Evolutionary conservation across 2,797 vertebrate species (phyloP).

Genomic region (Nannoperca australis): DNA sequence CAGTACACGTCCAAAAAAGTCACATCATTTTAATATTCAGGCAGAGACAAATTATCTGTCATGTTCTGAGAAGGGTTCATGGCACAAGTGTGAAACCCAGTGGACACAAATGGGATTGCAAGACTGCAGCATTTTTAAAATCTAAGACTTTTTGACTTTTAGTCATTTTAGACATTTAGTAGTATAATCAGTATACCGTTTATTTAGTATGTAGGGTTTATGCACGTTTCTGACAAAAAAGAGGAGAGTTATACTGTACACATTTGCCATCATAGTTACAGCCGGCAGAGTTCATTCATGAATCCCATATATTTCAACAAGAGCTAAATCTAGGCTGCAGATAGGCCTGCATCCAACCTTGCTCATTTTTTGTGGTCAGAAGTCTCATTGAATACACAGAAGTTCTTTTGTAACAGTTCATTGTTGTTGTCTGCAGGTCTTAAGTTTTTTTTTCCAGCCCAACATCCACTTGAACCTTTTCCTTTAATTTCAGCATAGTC

Average conservation of each 20-base stretch:
- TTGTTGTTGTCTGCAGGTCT: constrained; percentile 20
- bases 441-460: constrained; percentile 52
- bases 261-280: constrained; percentile 5
- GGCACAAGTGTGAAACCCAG: constrained; percentile 64
- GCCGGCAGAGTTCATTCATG: constrained; percentile 3
- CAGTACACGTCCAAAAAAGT: constrained; percentile 12
- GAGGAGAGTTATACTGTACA: constrained; percentile 10
- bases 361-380: neutral
- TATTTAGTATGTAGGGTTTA: neutral
- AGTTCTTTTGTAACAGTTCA: constrained; percentile 23
- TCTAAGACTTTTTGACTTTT: neutral
- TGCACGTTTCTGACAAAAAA: constrained; percentile 17
- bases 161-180: constrained; percentile 16
- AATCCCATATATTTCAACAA: neutral
- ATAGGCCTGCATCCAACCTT: neutral
- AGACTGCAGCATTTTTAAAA: constrained; percentile 7
- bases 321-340: neutral
- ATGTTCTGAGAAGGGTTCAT: constrained; percentile 12
- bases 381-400: constrained; percentile 11
- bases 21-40: constrained; percentile 10
- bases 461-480: constrained; percentile 61
- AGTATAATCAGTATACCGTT: neutral
- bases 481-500: constrained; percentile 84
- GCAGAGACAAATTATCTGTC: neutral
- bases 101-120: constrained; percentile 63